A percentile compares a stretch with the other conserved stretches of the same genome.
These are phyloP conservation scores for Drosophila lini DNA, from an alignment of 1,140 invertebrate species.

Conservation along the genomic window DNA sequence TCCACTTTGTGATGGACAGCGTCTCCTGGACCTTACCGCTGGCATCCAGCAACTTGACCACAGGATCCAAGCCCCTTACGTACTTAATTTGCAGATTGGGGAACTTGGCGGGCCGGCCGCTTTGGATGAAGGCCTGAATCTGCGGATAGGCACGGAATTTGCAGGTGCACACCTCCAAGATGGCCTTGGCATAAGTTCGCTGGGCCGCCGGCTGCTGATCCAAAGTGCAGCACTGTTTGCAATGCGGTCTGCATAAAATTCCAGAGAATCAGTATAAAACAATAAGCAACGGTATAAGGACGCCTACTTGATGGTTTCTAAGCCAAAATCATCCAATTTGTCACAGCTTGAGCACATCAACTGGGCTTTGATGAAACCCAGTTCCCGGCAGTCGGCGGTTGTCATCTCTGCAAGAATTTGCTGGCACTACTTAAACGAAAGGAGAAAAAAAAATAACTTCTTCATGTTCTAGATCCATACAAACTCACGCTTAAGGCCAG, in stretches of 20 bases:
- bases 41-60: constrained; percentile 94
- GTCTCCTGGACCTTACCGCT: constrained; percentile 93
- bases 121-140: constrained; percentile 97
- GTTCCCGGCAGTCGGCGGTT: constrained; percentile 89
- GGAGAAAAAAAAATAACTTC: not conserved
- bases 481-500: constrained; percentile 45
- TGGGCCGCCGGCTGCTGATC: constrained; percentile 89
- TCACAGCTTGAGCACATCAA: constrained; percentile 95
- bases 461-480: fast-evolving
- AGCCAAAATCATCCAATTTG: constrained; percentile 90
- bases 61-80: constrained; percentile 95
- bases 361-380: constrained; percentile 94
- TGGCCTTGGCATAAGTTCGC: constrained; percentile 91
- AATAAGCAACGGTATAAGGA: not conserved
- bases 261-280: not conserved
- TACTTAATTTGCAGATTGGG: constrained; percentile 95
- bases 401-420: constrained; percentile 58
- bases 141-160: constrained; percentile 98
- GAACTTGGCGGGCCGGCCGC: constrained; percentile 93
- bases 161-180: constrained; percentile 96
- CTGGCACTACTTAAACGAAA: constrained; percentile 22
- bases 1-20: constrained; percentile 98
- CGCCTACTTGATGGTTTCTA: constrained; percentile 88
- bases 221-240: constrained; percentile 89
- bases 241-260: constrained; percentile 87